These are phyloP conservation scores for Rhagonycha fulva DNA, from an alignment of 2,888 invertebrate species.

Conservation along the genomic window DNA sequence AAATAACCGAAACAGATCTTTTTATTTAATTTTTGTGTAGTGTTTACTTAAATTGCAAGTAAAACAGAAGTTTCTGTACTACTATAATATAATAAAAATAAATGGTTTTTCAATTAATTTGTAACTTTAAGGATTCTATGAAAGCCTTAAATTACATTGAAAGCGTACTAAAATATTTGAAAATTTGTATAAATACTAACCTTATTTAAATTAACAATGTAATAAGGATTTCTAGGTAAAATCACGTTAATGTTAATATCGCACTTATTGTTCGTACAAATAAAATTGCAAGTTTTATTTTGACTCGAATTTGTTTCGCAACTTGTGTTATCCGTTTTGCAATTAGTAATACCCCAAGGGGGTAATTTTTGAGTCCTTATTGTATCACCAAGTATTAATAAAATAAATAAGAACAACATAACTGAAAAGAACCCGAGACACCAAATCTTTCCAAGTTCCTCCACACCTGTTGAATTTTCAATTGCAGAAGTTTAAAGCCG, in stretches of 20 bases:
- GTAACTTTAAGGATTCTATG: neutral
- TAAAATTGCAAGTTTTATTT: slow-evolving; percentile 25
- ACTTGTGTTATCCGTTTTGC: slow-evolving; percentile 7
- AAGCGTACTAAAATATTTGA: slow-evolving; percentile 7
- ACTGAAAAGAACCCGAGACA: slow-evolving; percentile 8
- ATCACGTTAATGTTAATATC: slow-evolving; percentile 68
- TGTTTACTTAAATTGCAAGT: neutral
- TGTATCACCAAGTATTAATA: slow-evolving; percentile 17
- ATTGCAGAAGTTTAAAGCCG: slow-evolving; percentile 13
- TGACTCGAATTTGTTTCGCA: slow-evolving; percentile 18
- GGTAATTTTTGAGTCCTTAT: slow-evolving; percentile 9
- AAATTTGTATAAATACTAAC: slow-evolving; percentile 47
- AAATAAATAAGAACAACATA: slow-evolving; percentile 27
- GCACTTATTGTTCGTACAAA: slow-evolving; percentile 58
- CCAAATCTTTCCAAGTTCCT: neutral
- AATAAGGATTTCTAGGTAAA: slow-evolving; percentile 62
- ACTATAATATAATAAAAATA: neutral
- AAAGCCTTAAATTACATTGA: neutral
- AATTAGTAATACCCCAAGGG: slow-evolving; percentile 14
- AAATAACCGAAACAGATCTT: neutral
- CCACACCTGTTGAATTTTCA: neutral
- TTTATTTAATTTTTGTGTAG: neutral
- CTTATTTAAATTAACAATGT: slow-evolving; percentile 58
- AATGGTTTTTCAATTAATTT: neutral
- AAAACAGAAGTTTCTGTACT: neutral